Percentiles rank a stretch among this genome's conserved stretches.
These are phyloP conservation scores for Callosobruchus maculatus DNA, from an alignment of 2,888 invertebrate species.

Conservation along the genomic window DNA sequence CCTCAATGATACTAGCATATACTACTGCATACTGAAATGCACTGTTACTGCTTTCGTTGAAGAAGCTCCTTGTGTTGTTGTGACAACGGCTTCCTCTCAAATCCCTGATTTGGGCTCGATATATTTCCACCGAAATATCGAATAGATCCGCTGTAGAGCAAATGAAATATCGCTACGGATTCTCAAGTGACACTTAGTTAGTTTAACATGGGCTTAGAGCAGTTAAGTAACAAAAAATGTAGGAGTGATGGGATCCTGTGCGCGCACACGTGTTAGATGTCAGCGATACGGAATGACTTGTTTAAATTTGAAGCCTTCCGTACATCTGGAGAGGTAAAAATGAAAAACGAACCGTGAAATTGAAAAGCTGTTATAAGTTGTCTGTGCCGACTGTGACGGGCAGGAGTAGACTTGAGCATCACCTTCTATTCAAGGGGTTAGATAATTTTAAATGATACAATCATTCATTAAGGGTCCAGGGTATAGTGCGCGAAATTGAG, in stretches of 20 bases:
- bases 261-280: neutral
- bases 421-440: no score
- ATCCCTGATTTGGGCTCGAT: neutral
- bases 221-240: neutral
- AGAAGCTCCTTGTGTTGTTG: neutral
- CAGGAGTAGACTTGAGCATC: no score
- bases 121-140: neutral
- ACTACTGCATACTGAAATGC: no score
- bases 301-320: neutral
- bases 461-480: no score
- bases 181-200: neutral
- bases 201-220: neutral
- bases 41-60: no score
- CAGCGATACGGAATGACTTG: neutral
- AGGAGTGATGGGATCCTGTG: neutral
- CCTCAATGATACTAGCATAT: neutral
- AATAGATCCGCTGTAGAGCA: neutral
- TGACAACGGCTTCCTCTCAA: neutral
- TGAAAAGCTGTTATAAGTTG: neutral
- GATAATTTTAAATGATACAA: no score
- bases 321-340: neutral
- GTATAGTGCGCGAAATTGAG: no score
- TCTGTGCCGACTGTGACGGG: neutral
- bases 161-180: neutral
- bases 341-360: neutral